These are phyloP conservation scores for Oligia fasciuncula DNA, from an alignment of 2,888 invertebrate species.

Conservation along the genomic window DNA sequence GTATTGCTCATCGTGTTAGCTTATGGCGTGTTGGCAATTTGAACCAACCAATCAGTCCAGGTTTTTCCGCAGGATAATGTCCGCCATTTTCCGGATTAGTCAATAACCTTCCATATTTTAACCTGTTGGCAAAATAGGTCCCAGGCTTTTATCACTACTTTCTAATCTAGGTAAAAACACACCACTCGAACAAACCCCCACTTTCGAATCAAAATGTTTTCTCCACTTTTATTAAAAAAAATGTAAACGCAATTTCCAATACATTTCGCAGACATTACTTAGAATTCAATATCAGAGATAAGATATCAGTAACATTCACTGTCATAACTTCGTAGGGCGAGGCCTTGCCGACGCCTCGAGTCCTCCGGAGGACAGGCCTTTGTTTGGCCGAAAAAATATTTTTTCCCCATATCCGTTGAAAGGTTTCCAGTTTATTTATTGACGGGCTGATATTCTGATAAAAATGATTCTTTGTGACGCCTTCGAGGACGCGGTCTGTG, in stretches of 20 bases:
- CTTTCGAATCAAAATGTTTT: conserved; percentile 30
- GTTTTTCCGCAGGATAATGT: too few relatives aligned
- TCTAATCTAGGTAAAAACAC: conserved; percentile 9
- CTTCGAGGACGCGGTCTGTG: conserved; percentile 27
- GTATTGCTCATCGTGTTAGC: not conserved
- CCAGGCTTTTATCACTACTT: not conserved
- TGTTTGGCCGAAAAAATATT: conserved; percentile 66
- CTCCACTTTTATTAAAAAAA: conserved; percentile 16
- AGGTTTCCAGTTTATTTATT: conserved; percentile 72
- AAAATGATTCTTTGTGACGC: conserved; percentile 67
- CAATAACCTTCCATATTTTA: not conserved
- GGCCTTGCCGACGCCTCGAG: conserved; percentile 41
- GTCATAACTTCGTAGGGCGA: conserved; percentile 61
- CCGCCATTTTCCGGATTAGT: not conserved
- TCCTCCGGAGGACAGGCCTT: conserved; percentile 51
- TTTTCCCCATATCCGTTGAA: conserved; percentile 61
- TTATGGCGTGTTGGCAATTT: not conserved
- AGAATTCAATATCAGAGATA: conserved; percentile 67
- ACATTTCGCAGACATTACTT: conserved; percentile 62
- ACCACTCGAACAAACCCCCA: not conserved
- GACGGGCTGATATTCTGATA: conserved; percentile 64
- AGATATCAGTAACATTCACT: conserved; percentile 63
- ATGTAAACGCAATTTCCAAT: conserved; percentile 57
- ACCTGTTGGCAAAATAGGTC: not conserved
- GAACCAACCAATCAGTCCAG: not conserved